Percentiles rank a stretch among this genome's conserved stretches.
phyloP scores from a whole-genome alignment of 2,888 invertebrate species.

The Drosophila cyrtoloma region DNA sequence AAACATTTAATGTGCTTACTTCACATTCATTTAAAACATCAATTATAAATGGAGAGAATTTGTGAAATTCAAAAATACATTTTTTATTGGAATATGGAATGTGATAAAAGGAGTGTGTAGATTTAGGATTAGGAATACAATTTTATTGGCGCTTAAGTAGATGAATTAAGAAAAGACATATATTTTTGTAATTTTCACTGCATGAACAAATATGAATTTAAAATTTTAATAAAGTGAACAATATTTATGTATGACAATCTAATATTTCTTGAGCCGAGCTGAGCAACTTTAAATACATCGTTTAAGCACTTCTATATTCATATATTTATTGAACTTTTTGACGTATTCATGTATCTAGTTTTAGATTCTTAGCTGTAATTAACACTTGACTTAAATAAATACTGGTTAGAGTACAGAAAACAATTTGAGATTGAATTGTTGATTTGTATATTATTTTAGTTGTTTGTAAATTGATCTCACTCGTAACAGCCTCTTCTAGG shows the following conservation, averaged over 20 bases:
- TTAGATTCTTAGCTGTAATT: conserved; percentile 1
- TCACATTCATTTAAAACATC: neutral
- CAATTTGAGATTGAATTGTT: neutral
- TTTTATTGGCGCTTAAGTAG: neutral
- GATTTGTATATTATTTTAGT: neutral
- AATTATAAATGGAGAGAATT: neutral
- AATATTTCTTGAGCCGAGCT: neutral
- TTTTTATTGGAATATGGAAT: neutral
- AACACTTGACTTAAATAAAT: neutral
- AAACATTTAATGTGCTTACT: neutral
- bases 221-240: neutral
- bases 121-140: neutral
- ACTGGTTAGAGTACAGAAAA: neutral
- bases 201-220: neutral
- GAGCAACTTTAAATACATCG: neutral
- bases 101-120: conserved; percentile 5
- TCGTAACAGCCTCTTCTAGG: neutral
- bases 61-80: neutral
- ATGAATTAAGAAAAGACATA: neutral
- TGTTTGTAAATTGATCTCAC: neutral
- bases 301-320: neutral
- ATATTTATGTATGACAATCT: neutral
- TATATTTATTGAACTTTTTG: neutral
- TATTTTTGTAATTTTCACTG: neutral
- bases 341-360: neutral